Evolutionary conservation across 2,113 vertebrate species (phyloP), one percentile per base, ranked within the genome.

Genomic region (Odobenus rosmarus): DNA sequence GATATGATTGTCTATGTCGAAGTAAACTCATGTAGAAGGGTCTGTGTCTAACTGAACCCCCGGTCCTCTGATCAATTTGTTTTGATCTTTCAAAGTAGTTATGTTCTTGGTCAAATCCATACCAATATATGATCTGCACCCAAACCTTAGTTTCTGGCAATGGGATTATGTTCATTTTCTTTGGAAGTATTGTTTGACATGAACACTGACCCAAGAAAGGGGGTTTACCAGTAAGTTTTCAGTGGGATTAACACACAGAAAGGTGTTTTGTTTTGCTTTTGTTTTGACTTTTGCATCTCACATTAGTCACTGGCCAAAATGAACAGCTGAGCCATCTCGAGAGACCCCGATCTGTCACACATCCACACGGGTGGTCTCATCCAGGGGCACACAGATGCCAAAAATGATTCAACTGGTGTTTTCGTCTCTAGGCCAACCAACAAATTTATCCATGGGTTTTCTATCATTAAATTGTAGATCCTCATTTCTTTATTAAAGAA

Each of bases 151-250:
- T 46, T 42, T 64, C 24, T 15, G 12, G 24, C 6, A 9, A 24
- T 21, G 3, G 24, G 1, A 3, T 18, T 42, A 23, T 26, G 6
- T 39, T 15, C 55, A 1, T 33, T 62, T 61, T 10, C 1, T 5
- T 15, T 53, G 28, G 28, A 86, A 83, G 36, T 19, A 1, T 0
- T 33, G 8, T 14, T 7, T 39, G 57, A 76, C 15, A 4, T n/a
- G 61, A 59, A 83, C 49, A 18, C 42, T 26, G 5, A 14, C 62
- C 51, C 57, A 7, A 5, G 18, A 71, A 71, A 19, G 31, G 12
- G 16, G 3, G 11, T 46, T 69, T 24, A 16, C 2, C 4, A 9
- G n/a, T 2, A n/a, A 59, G 16, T 64, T 23, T 71, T n/a, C 31
- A 5, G 4, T 31, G 19, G 3, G 16, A 42, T 36, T 79, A n/a